Evolutionary conservation across 1,140 invertebrate species (phyloP).

Genomic region (Hypsibius dujardini): DNA sequence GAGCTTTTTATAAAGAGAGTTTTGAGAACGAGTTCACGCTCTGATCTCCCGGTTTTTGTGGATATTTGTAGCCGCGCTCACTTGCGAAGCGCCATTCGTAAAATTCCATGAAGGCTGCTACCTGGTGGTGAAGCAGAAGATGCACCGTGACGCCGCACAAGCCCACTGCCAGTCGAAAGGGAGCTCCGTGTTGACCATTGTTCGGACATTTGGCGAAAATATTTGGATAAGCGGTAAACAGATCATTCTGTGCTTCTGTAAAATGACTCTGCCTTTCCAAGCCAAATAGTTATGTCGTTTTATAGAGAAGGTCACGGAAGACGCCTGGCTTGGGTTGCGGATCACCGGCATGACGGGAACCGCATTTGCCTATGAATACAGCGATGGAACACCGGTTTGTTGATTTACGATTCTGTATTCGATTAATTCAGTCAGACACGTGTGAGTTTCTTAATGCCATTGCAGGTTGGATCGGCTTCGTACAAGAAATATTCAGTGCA

Average conservation of each 20-base stretch:
- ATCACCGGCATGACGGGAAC: not conserved
- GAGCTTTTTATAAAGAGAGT: too few relatives aligned
- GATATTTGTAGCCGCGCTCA: not conserved
- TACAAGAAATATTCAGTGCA: too few relatives aligned
- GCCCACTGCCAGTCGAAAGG: not conserved
- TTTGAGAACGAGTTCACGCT: not conserved
- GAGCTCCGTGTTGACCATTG: not conserved
- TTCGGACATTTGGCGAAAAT: not conserved
- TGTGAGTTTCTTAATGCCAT: too few relatives aligned
- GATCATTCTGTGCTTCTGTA: too few relatives aligned
- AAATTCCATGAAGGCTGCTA: not conserved
- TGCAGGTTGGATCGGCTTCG: too few relatives aligned
- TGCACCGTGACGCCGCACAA: not conserved
- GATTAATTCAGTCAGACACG: too few relatives aligned
- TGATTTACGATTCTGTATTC: too few relatives aligned
- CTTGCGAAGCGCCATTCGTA: conserved; percentile 3
- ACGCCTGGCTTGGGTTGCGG: not conserved
- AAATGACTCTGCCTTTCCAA: too few relatives aligned
- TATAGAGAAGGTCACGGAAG: not conserved
- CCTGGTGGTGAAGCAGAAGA: not conserved
- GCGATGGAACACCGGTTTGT: too few relatives aligned
- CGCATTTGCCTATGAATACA: too few relatives aligned
- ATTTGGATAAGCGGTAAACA: not conserved
- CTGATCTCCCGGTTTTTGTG: not conserved
- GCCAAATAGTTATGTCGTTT: not conserved